phyloP scores from a whole-genome alignment of 2,797 vertebrate genomes.

The Poecile montanus region DNA sequence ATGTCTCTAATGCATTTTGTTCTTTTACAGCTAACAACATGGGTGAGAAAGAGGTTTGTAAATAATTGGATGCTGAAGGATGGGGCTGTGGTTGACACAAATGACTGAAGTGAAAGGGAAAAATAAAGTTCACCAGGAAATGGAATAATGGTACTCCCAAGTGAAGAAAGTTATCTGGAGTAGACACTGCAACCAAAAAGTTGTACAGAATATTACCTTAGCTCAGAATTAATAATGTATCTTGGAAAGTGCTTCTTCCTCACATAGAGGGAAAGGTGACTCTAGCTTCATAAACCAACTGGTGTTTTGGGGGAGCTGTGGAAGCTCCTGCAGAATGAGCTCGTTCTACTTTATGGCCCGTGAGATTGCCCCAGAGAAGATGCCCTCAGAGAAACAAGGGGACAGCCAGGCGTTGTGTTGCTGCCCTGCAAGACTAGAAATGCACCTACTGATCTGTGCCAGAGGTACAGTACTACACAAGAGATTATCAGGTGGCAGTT shows the following conservation, averaged over 20 bases:
- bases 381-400: not conserved
- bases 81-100: not conserved
- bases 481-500: not conserved
- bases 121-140: not conserved
- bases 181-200: not conserved
- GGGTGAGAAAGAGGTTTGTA: not conserved
- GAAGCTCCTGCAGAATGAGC: not conserved
- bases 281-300: not conserved
- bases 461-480: not conserved
- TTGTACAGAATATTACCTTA: not conserved
- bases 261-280: not conserved
- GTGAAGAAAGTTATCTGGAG: not conserved
- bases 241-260: not conserved
- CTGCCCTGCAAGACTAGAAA: not conserved
- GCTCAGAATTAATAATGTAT: not conserved
- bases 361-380: not conserved
- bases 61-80: not conserved
- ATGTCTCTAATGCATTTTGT: not conserved
- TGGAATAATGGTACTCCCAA: not conserved
- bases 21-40: not conserved
- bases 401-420: not conserved
- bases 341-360: not conserved
- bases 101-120: not conserved
- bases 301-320: not conserved
- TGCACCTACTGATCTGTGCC: not conserved